Evolutionary conservation across 1,140 invertebrate genomes (phyloP), one percentile per base, ranked within the genome.

Genomic region (Drosophila nebulosa): DNA sequence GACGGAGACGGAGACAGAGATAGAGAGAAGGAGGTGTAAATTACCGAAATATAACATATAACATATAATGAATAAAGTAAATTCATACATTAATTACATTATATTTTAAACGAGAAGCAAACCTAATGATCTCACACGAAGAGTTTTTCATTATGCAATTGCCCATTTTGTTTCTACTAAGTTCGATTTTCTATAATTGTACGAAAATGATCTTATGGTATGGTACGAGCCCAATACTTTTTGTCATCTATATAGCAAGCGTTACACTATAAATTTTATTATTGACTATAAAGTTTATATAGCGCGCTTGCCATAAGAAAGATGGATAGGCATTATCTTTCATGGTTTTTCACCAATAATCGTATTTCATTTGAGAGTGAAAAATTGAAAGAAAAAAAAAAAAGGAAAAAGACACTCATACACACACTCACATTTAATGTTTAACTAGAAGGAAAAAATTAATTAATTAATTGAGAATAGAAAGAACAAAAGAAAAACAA

Each of bases 361-460:
- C 30, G 70, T 32, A 32, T 65, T 26, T 60, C 58, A 55, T 66
- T 42, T 57, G 65, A 56, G 36, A 55, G 66, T 74, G 42, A 16
- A 61, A 24, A 30, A 30, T 14, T 12, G 57, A 53, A 61, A 61
- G 52, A 4, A 32, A 30, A 18, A 32, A 55, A 4, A 27, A 16
- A 10, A 18, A n/a, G n/a, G 16, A 63, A 16, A 52, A 0, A 32
- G 1, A 59, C 30, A 69, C 16, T 12, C 27, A 18, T 24, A 60
- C 42, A 67, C 52, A 50, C 36, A 59, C 35, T 35, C 69, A 73
- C 69, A 73, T 42, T 42, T 42, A 73, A 18, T 55, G 69, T 73
- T 71, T 74, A 78, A 72, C 69, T 74, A 69, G 62, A 80, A 76
- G 42, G 42, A 62, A 75, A 62, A 75, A 75, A 72, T 70, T 68